Conservation (phyloP, 2,797 vertebrate genomes). For the Pseudomugil gertrudae region DNA sequence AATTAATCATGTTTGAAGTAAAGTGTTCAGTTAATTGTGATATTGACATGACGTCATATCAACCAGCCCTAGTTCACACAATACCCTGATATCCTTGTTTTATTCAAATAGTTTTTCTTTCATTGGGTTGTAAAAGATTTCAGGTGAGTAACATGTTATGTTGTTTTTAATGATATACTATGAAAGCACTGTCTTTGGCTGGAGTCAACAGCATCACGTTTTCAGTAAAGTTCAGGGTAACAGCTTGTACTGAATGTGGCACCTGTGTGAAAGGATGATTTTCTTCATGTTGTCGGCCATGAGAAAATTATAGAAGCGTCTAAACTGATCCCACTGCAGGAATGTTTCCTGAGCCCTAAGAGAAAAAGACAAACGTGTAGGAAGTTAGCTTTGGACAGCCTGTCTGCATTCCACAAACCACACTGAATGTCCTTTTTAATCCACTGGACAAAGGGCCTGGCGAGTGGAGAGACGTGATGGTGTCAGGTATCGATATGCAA, state of each 20-base stretch:
- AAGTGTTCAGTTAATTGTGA: too few species aligned
- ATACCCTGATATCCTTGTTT: background rate
- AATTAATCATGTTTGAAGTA: too few species aligned
- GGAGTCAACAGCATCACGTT: background rate
- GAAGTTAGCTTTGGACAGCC: constrained; percentile 54
- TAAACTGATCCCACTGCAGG: constrained; percentile 97
- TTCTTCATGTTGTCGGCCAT: constrained; percentile 99
- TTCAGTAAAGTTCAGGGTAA: too few species aligned
- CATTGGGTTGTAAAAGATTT: background rate
- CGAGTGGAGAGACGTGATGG: constrained; percentile 22
- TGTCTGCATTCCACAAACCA: constrained; percentile 55
- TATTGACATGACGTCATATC: background rate
- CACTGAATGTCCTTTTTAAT: constrained; percentile 57
- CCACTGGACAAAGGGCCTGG: constrained; percentile 51
- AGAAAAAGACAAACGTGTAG: constrained; percentile 56
- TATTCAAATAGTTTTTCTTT: background rate
- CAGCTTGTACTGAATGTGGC: too few species aligned
- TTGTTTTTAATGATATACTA: background rate
- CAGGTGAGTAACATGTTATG: background rate
- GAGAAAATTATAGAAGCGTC: constrained; percentile 98
- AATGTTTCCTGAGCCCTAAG: constrained; percentile 96
- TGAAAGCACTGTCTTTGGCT: background rate
- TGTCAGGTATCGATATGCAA: constrained; percentile 36
- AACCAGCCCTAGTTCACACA: background rate
- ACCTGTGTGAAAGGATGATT: constrained; percentile 98